Conservation (phyloP, 1,140 invertebrate genomes). For the Pseudomyrmex pallidus region DNA sequence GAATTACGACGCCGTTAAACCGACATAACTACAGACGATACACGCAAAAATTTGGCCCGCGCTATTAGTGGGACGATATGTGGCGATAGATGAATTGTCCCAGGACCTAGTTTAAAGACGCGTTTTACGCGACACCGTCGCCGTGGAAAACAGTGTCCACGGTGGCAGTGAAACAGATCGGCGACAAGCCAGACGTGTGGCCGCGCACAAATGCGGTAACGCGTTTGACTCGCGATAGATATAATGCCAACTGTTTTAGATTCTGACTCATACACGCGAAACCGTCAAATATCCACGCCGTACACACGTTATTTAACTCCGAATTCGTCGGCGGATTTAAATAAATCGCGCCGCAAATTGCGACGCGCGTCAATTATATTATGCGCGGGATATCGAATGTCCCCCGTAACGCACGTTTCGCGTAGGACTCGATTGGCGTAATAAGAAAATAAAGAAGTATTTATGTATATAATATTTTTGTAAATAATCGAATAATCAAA, state of each 20-base stretch:
- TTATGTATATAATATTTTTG: background rate
- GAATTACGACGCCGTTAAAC: constrained; percentile 15
- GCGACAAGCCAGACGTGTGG: constrained; percentile 69
- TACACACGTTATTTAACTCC: constrained; percentile 16
- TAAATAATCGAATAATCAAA: background rate
- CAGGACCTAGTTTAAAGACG: constrained; percentile 19
- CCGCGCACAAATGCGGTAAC: constrained; percentile 68
- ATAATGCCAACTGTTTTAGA: constrained; percentile 80
- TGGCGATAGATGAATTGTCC: constrained; percentile 14
- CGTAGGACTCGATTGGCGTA: background rate
- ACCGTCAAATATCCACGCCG: constrained; percentile 33
- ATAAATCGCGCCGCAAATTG: constrained; percentile 49
- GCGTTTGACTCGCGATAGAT: constrained; percentile 72
- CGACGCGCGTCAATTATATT: constrained; percentile 48
- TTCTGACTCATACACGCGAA: constrained; percentile 74
- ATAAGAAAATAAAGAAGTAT: background rate
- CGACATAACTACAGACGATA: background rate
- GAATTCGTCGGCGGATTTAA: constrained; percentile 45
- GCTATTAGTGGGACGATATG: constrained; percentile 34
- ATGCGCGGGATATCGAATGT: constrained; percentile 38
- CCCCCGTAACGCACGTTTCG: background rate
- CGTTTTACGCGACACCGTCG: constrained; percentile 67
- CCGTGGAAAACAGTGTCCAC: constrained; percentile 54
- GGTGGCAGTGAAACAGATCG: constrained; percentile 73
- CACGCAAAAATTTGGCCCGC: constrained; percentile 20